These are phyloP conservation scores for Acronicta alni DNA, from an alignment of 2,888 invertebrate genomes.

Conservation along the genomic window DNA sequence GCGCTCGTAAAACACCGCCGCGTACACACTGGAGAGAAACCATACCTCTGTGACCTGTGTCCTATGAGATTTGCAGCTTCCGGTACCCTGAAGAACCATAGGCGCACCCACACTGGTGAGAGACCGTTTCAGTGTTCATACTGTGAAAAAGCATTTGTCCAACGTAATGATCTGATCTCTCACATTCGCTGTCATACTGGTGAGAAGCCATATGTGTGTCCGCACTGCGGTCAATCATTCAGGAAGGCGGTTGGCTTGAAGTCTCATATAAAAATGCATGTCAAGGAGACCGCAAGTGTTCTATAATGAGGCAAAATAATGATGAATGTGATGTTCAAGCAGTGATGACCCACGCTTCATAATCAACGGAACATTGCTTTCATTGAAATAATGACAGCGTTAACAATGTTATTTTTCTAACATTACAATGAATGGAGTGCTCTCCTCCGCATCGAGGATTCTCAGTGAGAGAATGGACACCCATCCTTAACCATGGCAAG, in stretches of 20 bases:
- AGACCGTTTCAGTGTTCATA: constrained; percentile 88
- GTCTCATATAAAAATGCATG: constrained; percentile 84
- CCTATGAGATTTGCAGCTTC: constrained; percentile 88
- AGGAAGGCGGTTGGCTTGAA: constrained; percentile 87
- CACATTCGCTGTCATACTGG: constrained; percentile 89
- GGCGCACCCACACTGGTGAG: constrained; percentile 90
- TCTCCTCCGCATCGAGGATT: too few relatives aligned
- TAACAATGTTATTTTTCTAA: too few relatives aligned
- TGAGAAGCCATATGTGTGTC: constrained; percentile 81
- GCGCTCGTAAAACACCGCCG: constrained; percentile 89
- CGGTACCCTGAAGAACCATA: constrained; percentile 89
- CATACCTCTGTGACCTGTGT: constrained; percentile 89
- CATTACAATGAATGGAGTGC: too few relatives aligned
- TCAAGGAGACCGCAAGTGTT: constrained; percentile 43
- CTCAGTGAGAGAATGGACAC: too few relatives aligned
- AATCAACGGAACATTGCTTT: too few relatives aligned
- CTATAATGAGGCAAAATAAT: constrained; percentile 45
- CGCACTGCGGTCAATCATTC: constrained; percentile 85
- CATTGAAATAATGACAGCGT: too few relatives aligned
- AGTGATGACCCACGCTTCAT: constrained; percentile 10
- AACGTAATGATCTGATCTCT: constrained; percentile 88
- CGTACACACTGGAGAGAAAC: constrained; percentile 89
- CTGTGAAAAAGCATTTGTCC: constrained; percentile 89
- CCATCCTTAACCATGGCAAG: too few relatives aligned
- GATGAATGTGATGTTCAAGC: constrained; percentile 42